Evolutionary conservation across 2,888 invertebrate genomes (phyloP), one percentile per base, ranked within the genome.

Genomic region (Agrilus mali): DNA sequence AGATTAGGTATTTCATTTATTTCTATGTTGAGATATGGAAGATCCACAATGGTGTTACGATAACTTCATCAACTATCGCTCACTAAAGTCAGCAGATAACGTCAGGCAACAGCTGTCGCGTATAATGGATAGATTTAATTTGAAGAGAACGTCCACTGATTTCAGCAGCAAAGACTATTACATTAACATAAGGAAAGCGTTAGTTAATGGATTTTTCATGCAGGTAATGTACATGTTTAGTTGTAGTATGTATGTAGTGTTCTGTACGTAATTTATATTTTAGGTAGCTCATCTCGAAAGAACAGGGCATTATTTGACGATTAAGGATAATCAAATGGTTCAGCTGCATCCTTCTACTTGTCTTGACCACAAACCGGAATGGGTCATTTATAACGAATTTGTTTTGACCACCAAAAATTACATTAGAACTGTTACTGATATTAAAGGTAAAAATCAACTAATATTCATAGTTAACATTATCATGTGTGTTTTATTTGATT

Each of bases 331-430:
- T 72, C 98, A 99, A 72, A 84, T 93, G 48, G 98, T 99, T 1
- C 97, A 97, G 66, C 76, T 99, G 35, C 98, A 99, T 71, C 98
- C 98, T 0, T 96, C 96, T 53, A 97, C 97, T 7, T 97, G 96
- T 63, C 77, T 99, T 44, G 97, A 97, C 71, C 98, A 98, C 71
- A 98, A 98, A 66, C 98, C 98, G 1, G 98, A 98, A 69, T 99
- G 98, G 98, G 97, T 97, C 34, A 85, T 99, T 47, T 99, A 99
- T 72, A 97, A 99, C 70, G 98, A 99, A 72, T 99, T 99, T 64
- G 98, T 99, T 38, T 74, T 99, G 53, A 99, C 98, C 49, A 96
- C 97, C 47, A 98, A 98, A 71, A 98, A 99, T 70, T 99, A 98
- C 66, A 99, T 99, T 58, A 77, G 98, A 53, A 98, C 97, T 0